Conservation (phyloP, 2,797 vertebrate genomes). For the Chiroxiphia lanceolata region DNA sequence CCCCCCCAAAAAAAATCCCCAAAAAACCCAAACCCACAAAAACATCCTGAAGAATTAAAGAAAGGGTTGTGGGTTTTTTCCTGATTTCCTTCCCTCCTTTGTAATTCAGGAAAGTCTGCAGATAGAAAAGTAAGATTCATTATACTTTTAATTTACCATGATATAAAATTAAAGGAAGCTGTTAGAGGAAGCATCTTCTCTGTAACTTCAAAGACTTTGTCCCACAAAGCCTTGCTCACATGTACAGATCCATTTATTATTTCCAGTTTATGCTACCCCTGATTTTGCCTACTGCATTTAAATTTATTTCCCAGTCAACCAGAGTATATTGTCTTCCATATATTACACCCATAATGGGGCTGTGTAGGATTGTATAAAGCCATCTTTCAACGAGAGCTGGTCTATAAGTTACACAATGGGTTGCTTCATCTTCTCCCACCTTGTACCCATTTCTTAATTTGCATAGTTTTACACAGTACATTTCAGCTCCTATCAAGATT, state of each 20-base stretch:
- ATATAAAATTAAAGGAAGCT: not conserved
- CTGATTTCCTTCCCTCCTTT: not conserved
- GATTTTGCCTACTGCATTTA: not conserved
- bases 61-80: fast-evolving
- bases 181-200: not conserved
- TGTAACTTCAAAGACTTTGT: not conserved
- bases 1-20: not conserved
- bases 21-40: not conserved
- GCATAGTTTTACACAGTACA: not conserved
- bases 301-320: not conserved
- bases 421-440: slow-evolving; percentile 8
- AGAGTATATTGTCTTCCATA: not conserved
- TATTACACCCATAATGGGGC: not conserved
- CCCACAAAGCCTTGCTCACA: not conserved
- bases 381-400: not conserved
- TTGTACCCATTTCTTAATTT: slow-evolving; percentile 34
- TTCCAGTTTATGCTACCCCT: not conserved
- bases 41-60: not conserved
- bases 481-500: slow-evolving; percentile 39
- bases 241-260: not conserved
- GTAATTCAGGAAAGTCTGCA: not conserved
- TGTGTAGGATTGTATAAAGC: not conserved
- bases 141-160: not conserved
- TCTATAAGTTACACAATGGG: slow-evolving; percentile 26
- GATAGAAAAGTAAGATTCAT: not conserved